Evolutionary conservation across 2,113 vertebrate species (phyloP).

Genomic region (Cynoglossus semilaevis): DNA sequence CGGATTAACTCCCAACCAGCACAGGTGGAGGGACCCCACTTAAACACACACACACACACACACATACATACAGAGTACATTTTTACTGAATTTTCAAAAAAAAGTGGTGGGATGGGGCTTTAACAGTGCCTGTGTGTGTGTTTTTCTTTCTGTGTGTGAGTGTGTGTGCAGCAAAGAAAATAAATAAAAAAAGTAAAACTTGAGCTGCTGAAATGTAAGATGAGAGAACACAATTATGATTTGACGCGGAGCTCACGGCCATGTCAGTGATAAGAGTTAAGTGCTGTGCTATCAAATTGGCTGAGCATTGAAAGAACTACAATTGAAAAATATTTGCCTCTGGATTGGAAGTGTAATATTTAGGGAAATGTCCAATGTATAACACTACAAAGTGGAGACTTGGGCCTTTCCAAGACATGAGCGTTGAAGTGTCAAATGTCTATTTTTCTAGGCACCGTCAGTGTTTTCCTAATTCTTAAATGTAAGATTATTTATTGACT

Average conservation of each 20-base stretch:
- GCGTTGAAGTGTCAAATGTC: constrained; percentile 54
- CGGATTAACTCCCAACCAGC: constrained; percentile 83
- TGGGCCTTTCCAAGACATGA: constrained; percentile 57
- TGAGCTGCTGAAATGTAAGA: constrained; percentile 67
- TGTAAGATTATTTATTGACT: constrained; percentile 59
- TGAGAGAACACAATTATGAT: constrained; percentile 74
- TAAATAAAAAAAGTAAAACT: constrained; percentile 58
- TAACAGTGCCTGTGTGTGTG: no score
- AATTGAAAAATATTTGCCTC: constrained; percentile 71
- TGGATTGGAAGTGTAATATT: constrained; percentile 66
- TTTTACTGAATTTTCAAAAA: constrained; percentile 76
- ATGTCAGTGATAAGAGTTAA: constrained; percentile 65
- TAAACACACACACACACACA: constrained; percentile 43
- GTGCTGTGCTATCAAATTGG: constrained; percentile 66
- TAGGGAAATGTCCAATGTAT: constrained; percentile 64
- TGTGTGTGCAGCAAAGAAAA: constrained; percentile 43
- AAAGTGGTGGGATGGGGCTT: constrained; percentile 58
- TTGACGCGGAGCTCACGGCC: constrained; percentile 69
- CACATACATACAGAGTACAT: constrained; percentile 76
- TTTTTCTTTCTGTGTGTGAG: constrained; percentile 22
- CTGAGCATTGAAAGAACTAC: constrained; percentile 56
- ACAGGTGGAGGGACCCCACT: constrained; percentile 80
- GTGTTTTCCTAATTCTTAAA: constrained; percentile 49
- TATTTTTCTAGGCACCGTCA: constrained; percentile 59
- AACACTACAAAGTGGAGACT: constrained; percentile 70